Conservation (phyloP, 2,113 vertebrate genomes). For the Paracanthobrama guichenoti region DNA sequence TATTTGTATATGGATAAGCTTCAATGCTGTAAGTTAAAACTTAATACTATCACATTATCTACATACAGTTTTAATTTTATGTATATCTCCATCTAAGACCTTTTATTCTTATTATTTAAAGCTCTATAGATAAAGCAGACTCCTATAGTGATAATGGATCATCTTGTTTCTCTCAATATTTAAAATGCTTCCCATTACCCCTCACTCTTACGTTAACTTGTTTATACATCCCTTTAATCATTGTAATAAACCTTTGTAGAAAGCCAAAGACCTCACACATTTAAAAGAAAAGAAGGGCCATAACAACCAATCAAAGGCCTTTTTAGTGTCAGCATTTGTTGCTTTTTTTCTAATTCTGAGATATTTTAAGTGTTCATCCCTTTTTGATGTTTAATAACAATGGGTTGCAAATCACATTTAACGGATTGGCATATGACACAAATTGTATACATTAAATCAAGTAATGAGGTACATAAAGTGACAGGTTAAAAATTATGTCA, state of each 20-base stretch:
- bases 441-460: no score
- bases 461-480: no score
- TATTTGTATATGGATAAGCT: neutral
- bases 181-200: slow-evolving; percentile 1
- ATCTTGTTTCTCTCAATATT: neutral
- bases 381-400: neutral
- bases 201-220: neutral
- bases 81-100: neutral
- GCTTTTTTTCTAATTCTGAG: neutral
- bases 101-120: neutral
- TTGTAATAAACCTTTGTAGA: neutral
- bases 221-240: neutral
- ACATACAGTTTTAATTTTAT: neutral
- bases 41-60: neutral
- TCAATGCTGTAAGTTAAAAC: neutral
- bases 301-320: neutral
- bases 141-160: neutral
- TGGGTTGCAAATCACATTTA: no score
- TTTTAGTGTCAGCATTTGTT: neutral
- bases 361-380: no score
- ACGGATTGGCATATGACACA: no score
- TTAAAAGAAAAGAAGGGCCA: neutral
- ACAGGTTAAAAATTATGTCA: no score
- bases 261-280: neutral
- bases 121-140: neutral